Base-by-base conservation (phyloP, 2,888 invertebrate genomes). In the Diplazon laetatorius region DNA sequence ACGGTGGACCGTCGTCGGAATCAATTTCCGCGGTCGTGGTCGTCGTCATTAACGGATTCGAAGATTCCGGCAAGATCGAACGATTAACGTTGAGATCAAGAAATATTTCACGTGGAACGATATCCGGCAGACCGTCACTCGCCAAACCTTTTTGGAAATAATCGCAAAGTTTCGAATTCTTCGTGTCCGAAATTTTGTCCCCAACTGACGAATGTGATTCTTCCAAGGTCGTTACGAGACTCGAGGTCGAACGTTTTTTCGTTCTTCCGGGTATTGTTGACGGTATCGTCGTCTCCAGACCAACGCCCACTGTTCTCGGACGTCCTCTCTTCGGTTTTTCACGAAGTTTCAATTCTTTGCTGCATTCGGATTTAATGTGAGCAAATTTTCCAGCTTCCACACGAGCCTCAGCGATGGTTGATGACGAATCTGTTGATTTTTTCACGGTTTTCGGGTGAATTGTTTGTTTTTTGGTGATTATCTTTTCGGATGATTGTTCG, bases 291-390 rank as follows among this genome's bases (percentile, higher is more conserved):
- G 55, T 55, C 55, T 55, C 68, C 18, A 68, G 42, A 9, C 30
- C 68, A 16, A 55, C 55, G 16, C 16, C 39, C 12, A 18, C 12
- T 0, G 25, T 12, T 55, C 68, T 39, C 12, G 25, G 42, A 16
- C 68, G 68, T 14, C 16, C 37, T 1, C 55, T 68, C 9, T 55
- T 68, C 16, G 35, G 4, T 48, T 76, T 76, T 62, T 85, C 85
- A 2, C 86, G 88, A 0, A 89, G 63, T 60, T 87, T 89, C 46
- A 88, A 57, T 65, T 89, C 89, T 50, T 87, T 89, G 1, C 76
- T 72, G 12, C 89, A 87, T 66, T 89, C 89, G 1, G 88, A 89
- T 52, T 87, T 86, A 25, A 89, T 87, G 35, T 87, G 86, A 20
- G 85, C 83, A 16, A 88, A 88, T 75, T 85, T 88, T 0, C 76